A percentile compares a stretch with the other conserved stretches of the same genome.
These are phyloP conservation scores for Sesamia nonagrioides DNA, from an alignment of 1,140 invertebrate genomes.

Conservation along the genomic window DNA sequence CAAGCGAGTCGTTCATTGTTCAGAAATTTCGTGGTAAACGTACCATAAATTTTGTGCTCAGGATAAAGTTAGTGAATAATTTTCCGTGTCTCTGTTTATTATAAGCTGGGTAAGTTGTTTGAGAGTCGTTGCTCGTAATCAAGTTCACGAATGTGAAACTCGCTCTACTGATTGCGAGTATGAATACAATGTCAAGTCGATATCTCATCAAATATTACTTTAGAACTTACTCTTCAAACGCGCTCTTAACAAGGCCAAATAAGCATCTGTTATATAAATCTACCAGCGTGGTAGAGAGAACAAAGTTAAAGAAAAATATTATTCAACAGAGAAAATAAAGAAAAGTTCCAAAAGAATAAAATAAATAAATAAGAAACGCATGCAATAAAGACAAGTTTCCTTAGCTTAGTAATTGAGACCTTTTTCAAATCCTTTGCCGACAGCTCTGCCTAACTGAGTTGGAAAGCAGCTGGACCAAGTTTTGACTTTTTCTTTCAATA, in stretches of 20 bases:
- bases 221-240: background rate
- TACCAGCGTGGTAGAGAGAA: background rate
- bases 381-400: slow-evolving; percentile 66
- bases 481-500: slow-evolving; percentile 66
- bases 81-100: slow-evolving; percentile 82
- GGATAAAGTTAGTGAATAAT: slow-evolving; percentile 82
- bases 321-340: slow-evolving; percentile 42
- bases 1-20: slow-evolving; percentile 80
- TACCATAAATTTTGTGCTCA: slow-evolving; percentile 82
- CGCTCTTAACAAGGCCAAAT: background rate
- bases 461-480: slow-evolving; percentile 63
- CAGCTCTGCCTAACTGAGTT: slow-evolving; percentile 71
- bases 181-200: slow-evolving; percentile 19
- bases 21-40: slow-evolving; percentile 80
- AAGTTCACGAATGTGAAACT: slow-evolving; percentile 67
- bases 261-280: background rate
- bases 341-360: slow-evolving; percentile 55
- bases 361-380: slow-evolving; percentile 60
- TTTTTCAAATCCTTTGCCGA: slow-evolving; percentile 69
- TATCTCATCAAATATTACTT: background rate
- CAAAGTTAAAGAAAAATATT: background rate
- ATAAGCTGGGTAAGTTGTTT: slow-evolving; percentile 74
- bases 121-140: slow-evolving; percentile 73
- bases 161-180: slow-evolving; percentile 64
- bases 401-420: slow-evolving; percentile 70